Percentiles rank a stretch among this genome's conserved stretches.
phyloP scores from a whole-genome alignment of 2,888 invertebrate species.

The Eurois occulta region DNA sequence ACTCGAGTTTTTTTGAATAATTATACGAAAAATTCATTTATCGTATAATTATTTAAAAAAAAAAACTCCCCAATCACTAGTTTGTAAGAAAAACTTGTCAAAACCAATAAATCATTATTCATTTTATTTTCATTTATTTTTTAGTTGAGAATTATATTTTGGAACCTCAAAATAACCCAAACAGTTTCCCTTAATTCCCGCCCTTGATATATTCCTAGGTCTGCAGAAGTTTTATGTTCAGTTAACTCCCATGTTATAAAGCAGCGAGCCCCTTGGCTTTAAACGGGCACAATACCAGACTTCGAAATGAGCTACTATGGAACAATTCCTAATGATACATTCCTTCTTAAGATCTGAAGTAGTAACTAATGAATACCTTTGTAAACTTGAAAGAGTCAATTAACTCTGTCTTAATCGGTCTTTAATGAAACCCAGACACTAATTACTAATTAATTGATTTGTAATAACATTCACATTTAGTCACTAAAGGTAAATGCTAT shows the following conservation, averaged over 20 bases:
- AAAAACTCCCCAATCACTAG: no score
- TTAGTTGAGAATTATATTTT: neutral
- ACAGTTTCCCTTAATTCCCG: neutral
- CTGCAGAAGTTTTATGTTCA: neutral
- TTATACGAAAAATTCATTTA: no score
- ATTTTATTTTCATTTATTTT: neutral
- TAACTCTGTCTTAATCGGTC: slow-evolving; percentile 5
- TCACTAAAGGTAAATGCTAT: neutral
- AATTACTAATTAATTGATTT: slow-evolving; percentile 14
- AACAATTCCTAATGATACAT: neutral
- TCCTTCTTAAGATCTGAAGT: neutral
- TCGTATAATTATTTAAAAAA: no score
- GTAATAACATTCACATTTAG: slow-evolving; percentile 5
- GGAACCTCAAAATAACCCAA: neutral
- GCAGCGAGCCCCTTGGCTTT: neutral
- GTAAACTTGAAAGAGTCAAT: neutral
- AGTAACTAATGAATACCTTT: neutral
- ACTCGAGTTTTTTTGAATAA: slow-evolving; percentile 9
- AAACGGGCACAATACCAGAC: neutral
- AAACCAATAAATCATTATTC: no score
- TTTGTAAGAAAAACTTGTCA: no score
- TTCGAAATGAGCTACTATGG: neutral
- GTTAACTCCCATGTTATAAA: neutral
- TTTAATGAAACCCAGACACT: slow-evolving; percentile 12
- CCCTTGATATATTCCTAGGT: neutral